Conservation (phyloP, 2,113 vertebrate species). For the Spea bombifrons region DNA sequence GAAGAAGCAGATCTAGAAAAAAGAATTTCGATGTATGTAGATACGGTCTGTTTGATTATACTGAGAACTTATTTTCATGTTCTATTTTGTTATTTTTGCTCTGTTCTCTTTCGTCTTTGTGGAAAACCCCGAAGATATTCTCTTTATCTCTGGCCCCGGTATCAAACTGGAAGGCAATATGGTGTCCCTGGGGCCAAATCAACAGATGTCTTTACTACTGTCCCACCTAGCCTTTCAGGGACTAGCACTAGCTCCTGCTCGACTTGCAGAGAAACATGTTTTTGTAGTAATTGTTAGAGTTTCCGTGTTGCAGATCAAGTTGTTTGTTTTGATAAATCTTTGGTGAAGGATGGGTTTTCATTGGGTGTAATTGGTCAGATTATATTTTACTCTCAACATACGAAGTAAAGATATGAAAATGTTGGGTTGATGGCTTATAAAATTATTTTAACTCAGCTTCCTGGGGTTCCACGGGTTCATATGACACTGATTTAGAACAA, state of each 20-base stretch:
- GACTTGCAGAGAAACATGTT: conserved; percentile 47
- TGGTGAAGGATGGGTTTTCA: conserved; percentile 43
- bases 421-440: too few species aligned
- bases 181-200: not conserved
- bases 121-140: conserved; percentile 9
- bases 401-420: not conserved
- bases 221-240: not conserved
- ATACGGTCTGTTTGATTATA: conserved; percentile 52
- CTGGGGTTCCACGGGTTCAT: not conserved
- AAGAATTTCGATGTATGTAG: conserved; percentile 59
- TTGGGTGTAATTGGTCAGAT: conserved; percentile 48
- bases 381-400: conserved; percentile 18
- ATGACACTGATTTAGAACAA: too few species aligned
- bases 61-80: conserved; percentile 42
- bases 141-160: not conserved
- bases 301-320: conserved; percentile 44
- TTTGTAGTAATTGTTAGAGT: conserved; percentile 36
- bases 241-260: conserved; percentile 31
- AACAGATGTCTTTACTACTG: conserved; percentile 12
- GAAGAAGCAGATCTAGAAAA: conserved; percentile 51
- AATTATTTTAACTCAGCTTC: not conserved
- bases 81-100: conserved; percentile 40
- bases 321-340: conserved; percentile 38
- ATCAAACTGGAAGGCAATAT: conserved; percentile 26
- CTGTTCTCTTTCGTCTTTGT: conserved; percentile 47